Conservation (phyloP, 2,113 vertebrate species). For the Ophiodon elongatus region DNA sequence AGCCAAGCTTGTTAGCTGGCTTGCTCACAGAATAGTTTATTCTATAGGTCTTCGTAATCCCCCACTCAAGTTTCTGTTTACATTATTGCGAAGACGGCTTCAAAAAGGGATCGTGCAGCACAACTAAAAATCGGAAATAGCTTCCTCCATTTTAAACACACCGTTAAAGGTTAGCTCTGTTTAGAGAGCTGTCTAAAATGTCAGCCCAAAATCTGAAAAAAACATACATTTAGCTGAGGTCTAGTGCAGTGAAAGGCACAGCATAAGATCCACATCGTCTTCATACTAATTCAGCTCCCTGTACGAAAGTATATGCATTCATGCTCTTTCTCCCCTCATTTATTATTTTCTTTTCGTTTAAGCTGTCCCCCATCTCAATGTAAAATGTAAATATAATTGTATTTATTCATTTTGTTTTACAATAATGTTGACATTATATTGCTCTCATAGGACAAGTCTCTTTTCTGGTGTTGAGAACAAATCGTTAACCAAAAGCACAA, state of each 20-base stretch:
- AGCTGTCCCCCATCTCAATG: not conserved
- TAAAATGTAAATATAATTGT: not conserved
- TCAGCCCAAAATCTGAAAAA: not conserved
- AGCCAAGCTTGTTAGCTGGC: not conserved
- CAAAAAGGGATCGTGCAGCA: not conserved
- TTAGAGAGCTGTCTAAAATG: not conserved
- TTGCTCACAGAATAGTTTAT: not conserved
- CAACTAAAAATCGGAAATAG: not conserved
- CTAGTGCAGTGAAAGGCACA: not conserved
- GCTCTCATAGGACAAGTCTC: not conserved
- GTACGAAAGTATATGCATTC: not conserved
- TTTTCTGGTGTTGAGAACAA: not conserved
- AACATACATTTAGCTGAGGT: not conserved
- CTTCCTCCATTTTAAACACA: not conserved
- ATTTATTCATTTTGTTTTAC: not conserved
- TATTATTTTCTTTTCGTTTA: not conserved
- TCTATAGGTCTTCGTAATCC: not conserved
- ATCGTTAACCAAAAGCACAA: not conserved
- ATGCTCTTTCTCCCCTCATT: not conserved
- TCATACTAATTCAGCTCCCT: not conserved
- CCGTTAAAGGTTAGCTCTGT: not conserved
- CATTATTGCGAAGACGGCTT: not conserved
- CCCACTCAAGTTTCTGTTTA: not conserved
- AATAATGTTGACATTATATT: not conserved
- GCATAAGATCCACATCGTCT: not conserved